Conservation (phyloP, 1,140 invertebrate species). For the Nasonia longicornis region DNA sequence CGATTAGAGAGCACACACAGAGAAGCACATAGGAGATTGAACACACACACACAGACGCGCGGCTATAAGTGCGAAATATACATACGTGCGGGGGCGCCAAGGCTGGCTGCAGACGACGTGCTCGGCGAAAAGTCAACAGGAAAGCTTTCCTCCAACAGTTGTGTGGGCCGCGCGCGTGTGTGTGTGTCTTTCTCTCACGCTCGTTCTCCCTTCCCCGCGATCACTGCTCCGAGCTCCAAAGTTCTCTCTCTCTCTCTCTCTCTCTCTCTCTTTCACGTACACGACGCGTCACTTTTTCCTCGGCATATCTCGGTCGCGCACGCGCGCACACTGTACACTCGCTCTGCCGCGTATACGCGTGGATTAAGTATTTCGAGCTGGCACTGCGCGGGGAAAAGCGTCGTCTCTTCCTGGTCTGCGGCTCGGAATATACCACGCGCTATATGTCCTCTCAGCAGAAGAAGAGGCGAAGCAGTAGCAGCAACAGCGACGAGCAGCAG, state of each 20-base stretch:
- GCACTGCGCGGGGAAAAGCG: background rate
- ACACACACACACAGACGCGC: too few species aligned
- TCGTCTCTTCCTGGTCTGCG: slow-evolving; percentile 3
- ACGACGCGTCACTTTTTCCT: slow-evolving; percentile 49
- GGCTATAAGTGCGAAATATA: too few species aligned
- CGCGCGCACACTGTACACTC: background rate
- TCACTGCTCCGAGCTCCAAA: background rate
- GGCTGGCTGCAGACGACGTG: background rate
- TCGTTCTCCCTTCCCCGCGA: slow-evolving; percentile 36
- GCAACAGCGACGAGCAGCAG: background rate
- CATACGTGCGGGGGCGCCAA: background rate
- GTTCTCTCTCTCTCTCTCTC: slow-evolving; percentile 36
- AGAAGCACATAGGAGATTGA: too few species aligned
- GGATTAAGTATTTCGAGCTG: background rate
- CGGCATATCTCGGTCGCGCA: slow-evolving; percentile 1
- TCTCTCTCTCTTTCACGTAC: slow-evolving; percentile 26
- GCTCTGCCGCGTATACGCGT: background rate
- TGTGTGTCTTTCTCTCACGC: background rate
- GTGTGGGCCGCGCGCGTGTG: background rate
- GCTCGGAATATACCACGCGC: background rate
- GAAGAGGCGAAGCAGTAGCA: background rate
- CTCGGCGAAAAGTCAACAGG: background rate
- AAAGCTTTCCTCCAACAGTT: background rate
- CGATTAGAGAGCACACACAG: too few species aligned
- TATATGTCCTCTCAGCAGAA: background rate